phyloP scores from a whole-genome alignment of 2,797 vertebrate species.

The Pygocentrus nattereri region DNA sequence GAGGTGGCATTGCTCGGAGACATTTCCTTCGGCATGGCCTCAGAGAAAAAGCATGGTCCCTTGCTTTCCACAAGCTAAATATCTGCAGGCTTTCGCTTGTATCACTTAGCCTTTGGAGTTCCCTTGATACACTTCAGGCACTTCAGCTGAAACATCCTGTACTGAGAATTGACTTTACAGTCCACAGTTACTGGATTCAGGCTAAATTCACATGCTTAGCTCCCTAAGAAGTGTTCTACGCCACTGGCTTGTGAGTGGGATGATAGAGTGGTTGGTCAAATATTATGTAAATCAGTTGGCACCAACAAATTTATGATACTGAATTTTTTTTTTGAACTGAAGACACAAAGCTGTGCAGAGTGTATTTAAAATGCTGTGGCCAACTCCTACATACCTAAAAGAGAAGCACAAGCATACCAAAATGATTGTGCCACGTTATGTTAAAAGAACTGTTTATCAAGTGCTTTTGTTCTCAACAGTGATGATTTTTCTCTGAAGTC shows the following conservation, averaged over 20 bases:
- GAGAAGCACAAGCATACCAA: not conserved
- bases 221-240: not conserved
- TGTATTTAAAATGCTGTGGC: not conserved
- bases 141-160: not conserved
- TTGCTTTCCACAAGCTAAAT: not conserved
- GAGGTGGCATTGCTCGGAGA: not conserved
- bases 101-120: not conserved
- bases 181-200: not conserved
- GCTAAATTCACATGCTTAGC: not conserved
- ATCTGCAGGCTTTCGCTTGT: not conserved
- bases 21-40: conserved; percentile 1
- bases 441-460: too few relatives aligned
- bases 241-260: not conserved
- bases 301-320: too few relatives aligned
- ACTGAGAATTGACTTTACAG: not conserved
- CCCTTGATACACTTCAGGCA: not conserved
- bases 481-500: too few relatives aligned
- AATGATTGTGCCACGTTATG: not conserved
- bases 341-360: not conserved
- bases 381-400: not conserved
- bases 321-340: too few relatives aligned
- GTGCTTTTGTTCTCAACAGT: too few relatives aligned
- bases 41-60: not conserved
- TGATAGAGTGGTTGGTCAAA: not conserved
- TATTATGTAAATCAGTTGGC: not conserved